Evolutionary conservation across 2,797 vertebrate species (phyloP).

Genomic region (Clarias pachynema): DNA sequence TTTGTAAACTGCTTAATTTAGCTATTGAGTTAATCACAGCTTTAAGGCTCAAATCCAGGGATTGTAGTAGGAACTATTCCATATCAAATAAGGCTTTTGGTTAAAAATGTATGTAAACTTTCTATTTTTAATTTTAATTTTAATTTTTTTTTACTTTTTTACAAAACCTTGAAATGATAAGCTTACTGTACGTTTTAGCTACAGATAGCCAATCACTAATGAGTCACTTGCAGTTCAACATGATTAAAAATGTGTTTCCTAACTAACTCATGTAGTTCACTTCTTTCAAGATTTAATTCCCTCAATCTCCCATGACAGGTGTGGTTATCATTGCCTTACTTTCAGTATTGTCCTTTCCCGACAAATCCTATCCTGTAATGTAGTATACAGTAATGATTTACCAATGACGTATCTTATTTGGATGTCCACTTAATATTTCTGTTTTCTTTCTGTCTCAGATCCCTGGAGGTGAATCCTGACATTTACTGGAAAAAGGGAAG

Average conservation of each 20-base stretch:
- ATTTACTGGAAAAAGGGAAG: slow-evolving; percentile 56
- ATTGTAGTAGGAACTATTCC: neutral
- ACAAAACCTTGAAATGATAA: neutral
- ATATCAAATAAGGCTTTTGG: neutral
- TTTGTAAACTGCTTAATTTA: neutral
- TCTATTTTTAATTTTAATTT: too few relatives aligned
- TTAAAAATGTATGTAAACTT: neutral
- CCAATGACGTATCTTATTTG: neutral
- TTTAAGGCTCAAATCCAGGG: neutral
- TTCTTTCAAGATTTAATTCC: neutral
- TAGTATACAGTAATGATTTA: neutral
- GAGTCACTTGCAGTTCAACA: neutral
- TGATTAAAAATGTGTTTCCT: neutral
- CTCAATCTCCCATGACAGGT: neutral
- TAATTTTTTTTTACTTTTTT: neutral
- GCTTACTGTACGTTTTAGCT: neutral
- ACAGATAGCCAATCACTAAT: neutral
- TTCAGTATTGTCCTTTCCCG: neutral
- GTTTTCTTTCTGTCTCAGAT: slow-evolving; percentile 60
- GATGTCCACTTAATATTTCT: slow-evolving; percentile 35
- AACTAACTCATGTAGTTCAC: neutral
- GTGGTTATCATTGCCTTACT: neutral
- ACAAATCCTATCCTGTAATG: neutral
- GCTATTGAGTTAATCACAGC: neutral
- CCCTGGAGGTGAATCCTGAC: slow-evolving; percentile 62